Conservation (phyloP, 2,113 vertebrate species). For the Upupa epops region DNA sequence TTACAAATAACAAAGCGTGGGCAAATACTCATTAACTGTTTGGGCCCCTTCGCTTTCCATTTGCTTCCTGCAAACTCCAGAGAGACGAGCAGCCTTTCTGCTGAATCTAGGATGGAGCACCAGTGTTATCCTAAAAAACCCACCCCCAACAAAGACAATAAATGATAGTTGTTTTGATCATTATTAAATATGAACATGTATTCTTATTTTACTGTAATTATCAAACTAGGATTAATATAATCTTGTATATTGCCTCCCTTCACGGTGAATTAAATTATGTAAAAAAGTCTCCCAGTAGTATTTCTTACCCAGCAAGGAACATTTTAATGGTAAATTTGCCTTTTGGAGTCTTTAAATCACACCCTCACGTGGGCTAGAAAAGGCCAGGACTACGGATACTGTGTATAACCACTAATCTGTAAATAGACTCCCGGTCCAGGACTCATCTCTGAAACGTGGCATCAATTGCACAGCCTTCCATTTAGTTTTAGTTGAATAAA, state of each 20-base stretch:
- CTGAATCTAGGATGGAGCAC: neutral
- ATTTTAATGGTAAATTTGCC: conserved; percentile 78
- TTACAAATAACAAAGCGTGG: neutral
- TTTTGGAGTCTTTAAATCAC: conserved; percentile 75
- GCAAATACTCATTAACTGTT: neutral
- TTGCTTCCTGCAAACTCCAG: neutral
- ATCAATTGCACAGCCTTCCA: conserved; percentile 80
- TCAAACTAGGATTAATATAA: conserved; percentile 73
- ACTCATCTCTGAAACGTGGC: conserved; percentile 77
- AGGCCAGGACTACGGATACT: conserved; percentile 61
- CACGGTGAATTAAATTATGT: conserved; percentile 66
- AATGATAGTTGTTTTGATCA: conserved; percentile 27
- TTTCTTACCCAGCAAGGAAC: conserved; percentile 69
- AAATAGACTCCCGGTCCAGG: conserved; percentile 79
- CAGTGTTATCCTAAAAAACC: neutral
- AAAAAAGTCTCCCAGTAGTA: conserved; percentile 59
- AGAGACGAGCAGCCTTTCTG: neutral
- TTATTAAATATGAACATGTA: conserved; percentile 53
- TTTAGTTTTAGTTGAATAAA: conserved; percentile 85
- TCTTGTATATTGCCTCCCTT: conserved; percentile 63
- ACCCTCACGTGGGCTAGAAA: conserved; percentile 6
- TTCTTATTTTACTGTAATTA: conserved; percentile 63
- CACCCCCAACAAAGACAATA: conserved; percentile 8
- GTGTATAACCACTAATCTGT: conserved; percentile 78
- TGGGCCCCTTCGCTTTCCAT: neutral